These are phyloP conservation scores for Catharus bicknelli DNA, from an alignment of 2,113 vertebrate species.

Conservation along the genomic window DNA sequence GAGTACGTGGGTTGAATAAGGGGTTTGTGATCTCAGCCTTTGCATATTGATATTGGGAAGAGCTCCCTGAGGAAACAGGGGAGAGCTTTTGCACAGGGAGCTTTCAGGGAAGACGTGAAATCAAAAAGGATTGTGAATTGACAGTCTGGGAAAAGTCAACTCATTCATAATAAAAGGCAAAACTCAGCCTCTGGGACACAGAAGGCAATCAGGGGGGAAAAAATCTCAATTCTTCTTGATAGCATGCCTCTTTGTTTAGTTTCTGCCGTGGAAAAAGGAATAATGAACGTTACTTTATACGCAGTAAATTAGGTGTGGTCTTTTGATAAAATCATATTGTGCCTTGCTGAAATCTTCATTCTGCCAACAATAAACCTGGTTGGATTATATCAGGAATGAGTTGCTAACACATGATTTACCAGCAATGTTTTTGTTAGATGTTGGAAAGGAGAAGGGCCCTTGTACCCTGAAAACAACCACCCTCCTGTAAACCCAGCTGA, in stretches of 20 bases:
- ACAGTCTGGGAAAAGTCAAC: not conserved
- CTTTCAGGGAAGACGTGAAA: not conserved
- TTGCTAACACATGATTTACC: not conserved
- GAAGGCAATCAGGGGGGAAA: not conserved
- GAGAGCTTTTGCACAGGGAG: not conserved
- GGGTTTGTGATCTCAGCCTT: not conserved
- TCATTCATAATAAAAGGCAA: not conserved
- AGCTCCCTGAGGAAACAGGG: not conserved
- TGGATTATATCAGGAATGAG: not conserved
- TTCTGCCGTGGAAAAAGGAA: not conserved
- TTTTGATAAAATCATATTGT: not conserved
- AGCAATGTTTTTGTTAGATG: not conserved
- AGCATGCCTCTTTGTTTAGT: not conserved
- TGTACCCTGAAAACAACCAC: not conserved
- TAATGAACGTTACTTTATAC: not conserved
- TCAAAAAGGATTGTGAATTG: not conserved
- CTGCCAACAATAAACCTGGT: not conserved
- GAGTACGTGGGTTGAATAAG: not conserved
- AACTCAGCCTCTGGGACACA: not conserved
- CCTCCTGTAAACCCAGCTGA: not conserved
- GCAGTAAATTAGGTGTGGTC: conserved; percentile 8
- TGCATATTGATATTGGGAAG: not conserved
- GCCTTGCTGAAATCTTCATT: not conserved
- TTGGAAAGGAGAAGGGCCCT: not conserved
- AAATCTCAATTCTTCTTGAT: not conserved